Percentiles rank a stretch among this genome's conserved stretches.
Evolutionary conservation across 2,888 invertebrate species (phyloP).

Genomic region (Caradrina kadenii): DNA sequence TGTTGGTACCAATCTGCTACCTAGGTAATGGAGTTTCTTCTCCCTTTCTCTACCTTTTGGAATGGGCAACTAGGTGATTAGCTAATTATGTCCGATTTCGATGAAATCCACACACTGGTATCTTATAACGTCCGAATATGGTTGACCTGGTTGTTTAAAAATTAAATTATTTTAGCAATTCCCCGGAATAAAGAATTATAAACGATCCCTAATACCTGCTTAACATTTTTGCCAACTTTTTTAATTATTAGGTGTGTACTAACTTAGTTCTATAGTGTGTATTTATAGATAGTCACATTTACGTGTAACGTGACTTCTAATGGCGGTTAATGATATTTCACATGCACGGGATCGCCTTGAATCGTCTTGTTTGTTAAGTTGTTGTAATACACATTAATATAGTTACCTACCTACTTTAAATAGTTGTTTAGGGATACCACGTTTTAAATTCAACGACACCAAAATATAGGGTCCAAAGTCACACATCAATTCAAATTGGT

Average conservation of each 20-base stretch:
- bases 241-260: neutral
- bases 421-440: neutral
- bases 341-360: constrained; percentile 19
- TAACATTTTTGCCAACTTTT: neutral
- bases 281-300: constrained; percentile 24
- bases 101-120: too few species aligned
- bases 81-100: too few species aligned
- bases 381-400: neutral
- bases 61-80: too few species aligned
- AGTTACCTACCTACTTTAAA: neutral
- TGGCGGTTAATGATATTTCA: constrained; percentile 27
- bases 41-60: too few species aligned
- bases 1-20: too few species aligned
- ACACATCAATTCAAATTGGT: constrained; percentile 6
- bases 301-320: constrained; percentile 37
- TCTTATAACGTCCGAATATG: neutral
- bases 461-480: constrained; percentile 32
- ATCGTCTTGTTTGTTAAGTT: constrained; percentile 19
- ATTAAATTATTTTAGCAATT: too few species aligned
- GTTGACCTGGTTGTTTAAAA: neutral
- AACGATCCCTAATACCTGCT: neutral
- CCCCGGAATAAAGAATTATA: neutral
- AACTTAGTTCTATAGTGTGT: neutral
- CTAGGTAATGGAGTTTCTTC: too few species aligned
- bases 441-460: constrained; percentile 25